Evolutionary conservation across 2,888 invertebrate genomes (phyloP), one percentile per base, ranked within the genome.

Genomic region (Lymantria monacha): DNA sequence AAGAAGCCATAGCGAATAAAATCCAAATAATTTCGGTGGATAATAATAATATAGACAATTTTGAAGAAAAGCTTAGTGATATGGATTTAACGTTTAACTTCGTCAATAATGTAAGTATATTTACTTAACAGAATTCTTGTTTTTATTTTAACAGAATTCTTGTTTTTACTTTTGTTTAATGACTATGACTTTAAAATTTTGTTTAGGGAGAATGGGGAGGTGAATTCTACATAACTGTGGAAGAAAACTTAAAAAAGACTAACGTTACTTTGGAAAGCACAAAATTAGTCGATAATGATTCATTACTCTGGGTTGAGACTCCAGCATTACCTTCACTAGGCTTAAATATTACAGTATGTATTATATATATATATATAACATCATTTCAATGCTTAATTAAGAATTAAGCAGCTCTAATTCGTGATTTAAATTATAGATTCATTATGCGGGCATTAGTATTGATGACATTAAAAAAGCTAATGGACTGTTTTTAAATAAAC

Each of bases 401-500:
- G 12, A n/a, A 38, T 12, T 38, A 22, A 2, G 5, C 5, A 22
- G 22, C 2, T 22, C 22, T 22, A 22, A 38, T n/a, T 12, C 30
- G 0, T 22, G 38, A 42, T 5, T 43, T 37, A 5, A 36, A 33
- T 56, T 61, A 9, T 44, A 81, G 80, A 72, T 79, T 7, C 64
- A 75, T 15, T 41, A 41, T 12, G 46, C 46, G 8, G 47, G 42
- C 8, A 42, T 47, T 15, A 36, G 13, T 48, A 81, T 68, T 46
- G 76, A 71, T n/a, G 83, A 86, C 33, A 66, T 68, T 3, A 68
- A 71, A 13, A 70, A 59, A 59, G 77, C 77, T 9, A 57, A 53
- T 9, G 81, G 74, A 13, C 57, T 56, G 22, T 56, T 66, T 41
- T 48, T 66, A 13, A 46, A 30, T 7, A 51, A 46, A 33, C 8